These are phyloP conservation scores for Odontamblyopus rebecca DNA, from an alignment of 2,797 vertebrate genomes.

Conservation along the genomic window DNA sequence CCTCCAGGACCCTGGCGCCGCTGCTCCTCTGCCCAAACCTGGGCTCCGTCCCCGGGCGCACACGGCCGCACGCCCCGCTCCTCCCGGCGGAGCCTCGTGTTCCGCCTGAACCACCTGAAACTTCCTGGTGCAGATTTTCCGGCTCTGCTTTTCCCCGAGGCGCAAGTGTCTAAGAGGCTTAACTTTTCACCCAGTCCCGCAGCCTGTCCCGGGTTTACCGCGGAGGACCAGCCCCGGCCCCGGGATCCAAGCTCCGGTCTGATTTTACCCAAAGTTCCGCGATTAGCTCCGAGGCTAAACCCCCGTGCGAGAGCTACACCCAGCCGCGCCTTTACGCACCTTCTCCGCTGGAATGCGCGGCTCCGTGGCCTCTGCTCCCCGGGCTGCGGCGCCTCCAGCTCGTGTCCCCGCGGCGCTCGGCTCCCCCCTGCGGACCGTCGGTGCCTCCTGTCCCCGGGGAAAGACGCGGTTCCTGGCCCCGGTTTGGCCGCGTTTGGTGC, in stretches of 20 bases:
- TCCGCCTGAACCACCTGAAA: too few relatives aligned
- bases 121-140: background rate
- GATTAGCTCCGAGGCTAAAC: background rate
- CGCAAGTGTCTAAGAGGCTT: background rate
- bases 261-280: too few relatives aligned
- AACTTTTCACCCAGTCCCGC: background rate
- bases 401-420: too few relatives aligned
- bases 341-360: conserved; percentile 19
- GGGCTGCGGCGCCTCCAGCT: background rate
- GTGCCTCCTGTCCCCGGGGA: background rate
- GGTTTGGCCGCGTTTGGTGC: background rate
- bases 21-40: too few relatives aligned
- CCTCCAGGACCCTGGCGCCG: too few relatives aligned
- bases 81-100: too few relatives aligned
- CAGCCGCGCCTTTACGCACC: conserved; percentile 45
- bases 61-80: too few relatives aligned
- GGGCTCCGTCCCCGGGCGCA: too few relatives aligned
- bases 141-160: background rate
- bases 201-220: background rate
- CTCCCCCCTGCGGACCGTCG: background rate
- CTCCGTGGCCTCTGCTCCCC: background rate
- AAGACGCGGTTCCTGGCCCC: background rate
- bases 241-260: too few relatives aligned
- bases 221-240: too few relatives aligned
- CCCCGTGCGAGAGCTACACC: background rate